A percentile compares a stretch with the other conserved stretches of the same genome.
Evolutionary conservation across 2,797 vertebrate species (phyloP).

Genomic region (Labroides dimidiatus): DNA sequence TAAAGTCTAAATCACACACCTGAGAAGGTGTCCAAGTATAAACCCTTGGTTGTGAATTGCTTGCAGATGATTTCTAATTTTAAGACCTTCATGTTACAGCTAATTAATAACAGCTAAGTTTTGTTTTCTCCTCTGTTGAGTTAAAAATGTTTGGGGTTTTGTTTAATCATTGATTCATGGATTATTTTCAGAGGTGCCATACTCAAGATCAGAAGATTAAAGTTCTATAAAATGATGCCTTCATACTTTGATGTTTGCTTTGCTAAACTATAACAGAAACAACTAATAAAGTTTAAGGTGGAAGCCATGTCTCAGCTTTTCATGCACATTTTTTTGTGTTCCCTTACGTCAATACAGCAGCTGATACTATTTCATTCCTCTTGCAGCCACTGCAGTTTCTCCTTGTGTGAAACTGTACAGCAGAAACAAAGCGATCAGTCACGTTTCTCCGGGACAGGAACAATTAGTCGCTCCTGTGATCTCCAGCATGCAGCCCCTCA

Average conservation of each 20-base stretch:
- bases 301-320: conserved; percentile 64
- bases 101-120: conserved; percentile 80
- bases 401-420: conserved; percentile 41
- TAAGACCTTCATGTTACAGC: conserved; percentile 80
- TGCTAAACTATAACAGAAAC: conserved; percentile 90
- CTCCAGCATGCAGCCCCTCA: conserved; percentile 31
- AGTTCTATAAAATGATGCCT: conserved; percentile 89
- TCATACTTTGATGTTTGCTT: conserved; percentile 94
- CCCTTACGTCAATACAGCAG: too few relatives aligned
- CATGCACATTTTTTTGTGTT: conserved; percentile 29
- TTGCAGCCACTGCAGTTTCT: conserved; percentile 7
- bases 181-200: conserved; percentile 88
- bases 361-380: conserved; percentile 6
- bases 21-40: conserved; percentile 70
- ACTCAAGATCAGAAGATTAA: conserved; percentile 82
- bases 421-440: conserved; percentile 40
- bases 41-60: conserved; percentile 85
- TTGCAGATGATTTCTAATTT: conserved; percentile 88
- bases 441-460: conserved; percentile 51
- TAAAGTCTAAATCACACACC: conserved; percentile 65
- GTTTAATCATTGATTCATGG: conserved; percentile 77
- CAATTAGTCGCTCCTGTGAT: conserved; percentile 68
- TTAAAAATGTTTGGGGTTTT: conserved; percentile 60
- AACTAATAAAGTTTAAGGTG: conserved; percentile 84
- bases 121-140: conserved; percentile 70